Conservation (phyloP, 2,113 vertebrate species). For the Syngnathus typhle region DNA sequence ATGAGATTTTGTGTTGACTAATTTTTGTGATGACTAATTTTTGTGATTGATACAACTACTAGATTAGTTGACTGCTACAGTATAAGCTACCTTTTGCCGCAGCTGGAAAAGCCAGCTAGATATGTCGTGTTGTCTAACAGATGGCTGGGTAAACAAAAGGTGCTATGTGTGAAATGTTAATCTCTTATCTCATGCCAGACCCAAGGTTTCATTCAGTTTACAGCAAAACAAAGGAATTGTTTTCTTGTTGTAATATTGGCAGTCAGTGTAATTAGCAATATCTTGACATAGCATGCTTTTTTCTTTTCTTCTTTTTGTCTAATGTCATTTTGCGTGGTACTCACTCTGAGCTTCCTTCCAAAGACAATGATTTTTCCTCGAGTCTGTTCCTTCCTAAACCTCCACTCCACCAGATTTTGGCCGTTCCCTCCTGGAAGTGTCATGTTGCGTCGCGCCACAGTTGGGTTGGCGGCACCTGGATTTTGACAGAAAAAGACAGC, state of each 20-base stretch:
- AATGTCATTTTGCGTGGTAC: constrained; percentile 17
- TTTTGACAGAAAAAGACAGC: not conserved
- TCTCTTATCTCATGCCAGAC: not conserved
- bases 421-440: constrained; percentile 93
- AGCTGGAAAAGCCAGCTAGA: too few relatives aligned
- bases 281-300: too few relatives aligned
- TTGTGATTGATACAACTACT: too few relatives aligned
- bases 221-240: not conserved
- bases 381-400: constrained; percentile 92
- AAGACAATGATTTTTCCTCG: constrained; percentile 92
- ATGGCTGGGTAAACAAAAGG: too few relatives aligned
- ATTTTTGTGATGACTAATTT: too few relatives aligned
- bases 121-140: too few relatives aligned
- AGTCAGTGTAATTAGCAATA: too few relatives aligned
- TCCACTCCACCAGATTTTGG: constrained; percentile 95
- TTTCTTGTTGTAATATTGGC: too few relatives aligned
- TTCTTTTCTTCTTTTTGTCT: not conserved
- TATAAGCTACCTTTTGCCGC: too few relatives aligned
- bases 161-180: too few relatives aligned
- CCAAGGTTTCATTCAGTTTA: not conserved
- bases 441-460: constrained; percentile 92
- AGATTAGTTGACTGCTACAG: too few relatives aligned
- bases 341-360: constrained; percentile 91
- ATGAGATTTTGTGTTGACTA: too few relatives aligned
- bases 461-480: constrained; percentile 87